Conservation (phyloP, 2,113 vertebrate genomes). For the Symphodus melops region DNA sequence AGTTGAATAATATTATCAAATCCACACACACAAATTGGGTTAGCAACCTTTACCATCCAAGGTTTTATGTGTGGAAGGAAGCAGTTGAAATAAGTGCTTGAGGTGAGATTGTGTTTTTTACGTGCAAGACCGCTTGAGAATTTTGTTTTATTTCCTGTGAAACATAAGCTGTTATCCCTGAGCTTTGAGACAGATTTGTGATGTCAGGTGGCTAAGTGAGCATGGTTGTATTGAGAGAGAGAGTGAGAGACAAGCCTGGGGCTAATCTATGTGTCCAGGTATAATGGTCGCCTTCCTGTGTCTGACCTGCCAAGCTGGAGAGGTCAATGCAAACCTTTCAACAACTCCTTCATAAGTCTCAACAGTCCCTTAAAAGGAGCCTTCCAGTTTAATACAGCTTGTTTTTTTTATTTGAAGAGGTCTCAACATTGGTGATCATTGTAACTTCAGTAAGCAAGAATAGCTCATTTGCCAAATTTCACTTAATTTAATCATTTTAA, state of each 20-base stretch:
- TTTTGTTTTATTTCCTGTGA: conserved; percentile 51
- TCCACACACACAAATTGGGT: not conserved
- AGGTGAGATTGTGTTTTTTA: conserved; percentile 51
- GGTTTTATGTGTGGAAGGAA: not conserved
- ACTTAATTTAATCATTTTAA: not conserved
- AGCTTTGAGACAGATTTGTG: conserved; percentile 53
- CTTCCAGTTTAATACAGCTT: conserved; percentile 1
- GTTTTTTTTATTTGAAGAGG: not conserved
- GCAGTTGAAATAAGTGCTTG: conserved; percentile 5
- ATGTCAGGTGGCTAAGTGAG: conserved; percentile 64
- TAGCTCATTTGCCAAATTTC: not conserved
- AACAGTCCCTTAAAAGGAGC: conserved; percentile 5
- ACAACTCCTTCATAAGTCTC: conserved; percentile 1
- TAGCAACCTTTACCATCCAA: not conserved
- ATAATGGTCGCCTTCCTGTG: conserved; percentile 56
- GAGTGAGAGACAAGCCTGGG: conserved; percentile 9
- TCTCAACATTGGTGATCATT: not conserved
- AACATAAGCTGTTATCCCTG: conserved; percentile 15
- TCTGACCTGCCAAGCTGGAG: conserved; percentile 47
- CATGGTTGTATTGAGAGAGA: not conserved
- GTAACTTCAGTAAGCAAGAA: not conserved
- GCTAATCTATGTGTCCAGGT: conserved; percentile 43
- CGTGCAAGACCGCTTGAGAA: conserved; percentile 15
- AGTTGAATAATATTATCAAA: not conserved
- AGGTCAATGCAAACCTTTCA: conserved; percentile 54